Evolutionary conservation across 2,113 vertebrate genomes (phyloP), one percentile per base, ranked within the genome.

Genomic region (Trematomus loennbergii): DNA sequence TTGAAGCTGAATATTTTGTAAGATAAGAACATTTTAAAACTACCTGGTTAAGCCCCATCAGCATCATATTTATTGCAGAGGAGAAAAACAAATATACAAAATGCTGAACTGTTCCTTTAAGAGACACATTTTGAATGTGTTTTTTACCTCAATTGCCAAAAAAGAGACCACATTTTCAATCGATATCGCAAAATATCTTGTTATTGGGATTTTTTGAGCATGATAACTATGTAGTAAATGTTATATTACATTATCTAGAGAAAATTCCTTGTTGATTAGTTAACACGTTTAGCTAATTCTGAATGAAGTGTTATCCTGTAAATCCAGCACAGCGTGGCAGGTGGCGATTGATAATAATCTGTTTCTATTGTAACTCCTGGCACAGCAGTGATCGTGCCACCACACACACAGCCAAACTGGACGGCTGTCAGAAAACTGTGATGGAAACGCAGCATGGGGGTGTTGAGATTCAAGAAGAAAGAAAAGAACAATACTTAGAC

Each of bases 281-380:
- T 18, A 10, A 4, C 15, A 40, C 13, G 64, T 50, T 75, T 5
- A 22, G 36, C 55, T 62, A 2, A 12, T 59, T 18, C 36, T 66
- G 52, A 62, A 50, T 62, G 40, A 59, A 11, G 60, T 40, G 52
- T 33, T n/a, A 6, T 1, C 2, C 59, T 16, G 60, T 78, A 54
- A 84, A 67, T 86, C 78, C 46, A 15, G 54, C 63, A 2, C 36
- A 16, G 36, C 53, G 0, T 22, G 64, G 64, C 76, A 78, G 81
- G 60, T 78, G 85, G 22, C 9, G 61, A 82, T 69, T 48, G 59
- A 2, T 81, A 69, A 86, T 60, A 72, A 57, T 79, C 45, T 65
- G 75, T 49, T 78, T 82, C 43, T 60, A 12, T 75, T 84, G 77
- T 82, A 69, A 22, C 70, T 79, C 20, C 73, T 86, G 81, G 80